phyloP scores from a whole-genome alignment of 1,140 invertebrate genomes.

The Drosophila lacteicornis region DNA sequence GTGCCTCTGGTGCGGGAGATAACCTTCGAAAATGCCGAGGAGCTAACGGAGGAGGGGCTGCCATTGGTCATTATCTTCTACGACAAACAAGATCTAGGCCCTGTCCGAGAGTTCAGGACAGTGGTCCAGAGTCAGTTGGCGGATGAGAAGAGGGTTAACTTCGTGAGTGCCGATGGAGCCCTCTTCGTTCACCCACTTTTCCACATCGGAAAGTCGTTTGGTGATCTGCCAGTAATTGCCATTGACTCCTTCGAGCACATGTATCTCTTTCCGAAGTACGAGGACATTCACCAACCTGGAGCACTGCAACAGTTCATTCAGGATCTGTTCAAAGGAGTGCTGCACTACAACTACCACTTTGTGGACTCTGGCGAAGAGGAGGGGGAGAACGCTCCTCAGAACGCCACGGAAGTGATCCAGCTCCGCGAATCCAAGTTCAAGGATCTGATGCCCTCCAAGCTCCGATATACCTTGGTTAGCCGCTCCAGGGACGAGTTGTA shows the following conservation, averaged over 20 bases:
- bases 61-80: constrained; percentile 59
- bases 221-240: constrained; percentile 52
- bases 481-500: constrained; percentile 50
- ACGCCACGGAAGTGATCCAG: background rate
- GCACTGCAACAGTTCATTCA: constrained; percentile 42
- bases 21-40: constrained; percentile 67
- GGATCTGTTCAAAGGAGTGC: constrained; percentile 17
- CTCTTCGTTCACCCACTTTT: constrained; percentile 31
- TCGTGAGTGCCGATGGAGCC: constrained; percentile 38
- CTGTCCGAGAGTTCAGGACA: constrained; percentile 31
- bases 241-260: constrained; percentile 62
- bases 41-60: constrained; percentile 37
- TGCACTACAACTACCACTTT: constrained; percentile 24
- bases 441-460: constrained; percentile 48
- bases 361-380: background rate
- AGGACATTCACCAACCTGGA: constrained; percentile 50
- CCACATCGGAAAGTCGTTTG: constrained; percentile 42
- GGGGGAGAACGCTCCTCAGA: background rate
- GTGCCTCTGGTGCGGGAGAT: constrained; percentile 35
- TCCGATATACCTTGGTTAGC: constrained; percentile 49
- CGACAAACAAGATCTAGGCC: constrained; percentile 14
- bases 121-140: constrained; percentile 8
- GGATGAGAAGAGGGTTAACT: constrained; percentile 29
- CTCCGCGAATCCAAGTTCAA: constrained; percentile 57
- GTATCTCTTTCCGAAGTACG: constrained; percentile 43